Evolutionary conservation across 92 coral and sea anemone species (phyloP).

Genomic region (Epizoanthus scotinus): DNA sequence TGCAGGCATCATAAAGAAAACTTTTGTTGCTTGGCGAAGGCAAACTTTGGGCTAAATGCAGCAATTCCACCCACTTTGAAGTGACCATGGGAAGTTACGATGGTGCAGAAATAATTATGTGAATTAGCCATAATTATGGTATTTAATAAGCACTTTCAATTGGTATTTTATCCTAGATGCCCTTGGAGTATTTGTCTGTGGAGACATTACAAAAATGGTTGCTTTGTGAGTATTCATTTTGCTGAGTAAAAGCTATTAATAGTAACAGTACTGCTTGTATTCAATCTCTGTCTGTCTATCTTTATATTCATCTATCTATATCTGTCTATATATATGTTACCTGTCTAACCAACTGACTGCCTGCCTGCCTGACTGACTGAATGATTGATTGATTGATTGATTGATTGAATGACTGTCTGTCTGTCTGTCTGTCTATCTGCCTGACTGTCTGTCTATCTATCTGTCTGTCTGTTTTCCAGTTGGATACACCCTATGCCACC

Average conservation of each 20-base stretch:
- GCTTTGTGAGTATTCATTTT: constrained; percentile 67
- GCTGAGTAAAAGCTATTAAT: background rate
- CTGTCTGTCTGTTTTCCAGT: constrained; percentile 69
- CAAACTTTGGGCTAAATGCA: too few relatives aligned
- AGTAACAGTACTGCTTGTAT: background rate
- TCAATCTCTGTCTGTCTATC: background rate
- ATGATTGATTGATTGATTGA: background rate
- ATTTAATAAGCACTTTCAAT: background rate
- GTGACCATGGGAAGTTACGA: too few relatives aligned
- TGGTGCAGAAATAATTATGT: too few relatives aligned
- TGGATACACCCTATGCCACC: constrained; percentile 94
- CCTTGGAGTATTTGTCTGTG: constrained; percentile 84
- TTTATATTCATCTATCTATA: too few relatives aligned
- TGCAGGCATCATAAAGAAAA: too few relatives aligned
- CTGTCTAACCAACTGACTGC: too few relatives aligned
- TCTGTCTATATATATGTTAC: background rate
- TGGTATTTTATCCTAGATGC: constrained; percentile 59
- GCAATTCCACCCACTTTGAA: too few relatives aligned
- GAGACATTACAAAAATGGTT: constrained; percentile 88
- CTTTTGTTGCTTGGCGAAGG: too few relatives aligned
- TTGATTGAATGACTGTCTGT: background rate
- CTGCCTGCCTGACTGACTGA: too few relatives aligned
- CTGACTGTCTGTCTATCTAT: background rate
- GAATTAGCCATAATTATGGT: too few relatives aligned
- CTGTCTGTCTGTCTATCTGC: background rate